A percentile compares a stretch with the other conserved stretches of the same genome.
Evolutionary conservation across 1,140 invertebrate species (phyloP).

Genomic region (Galendromus occidentalis): DNA sequence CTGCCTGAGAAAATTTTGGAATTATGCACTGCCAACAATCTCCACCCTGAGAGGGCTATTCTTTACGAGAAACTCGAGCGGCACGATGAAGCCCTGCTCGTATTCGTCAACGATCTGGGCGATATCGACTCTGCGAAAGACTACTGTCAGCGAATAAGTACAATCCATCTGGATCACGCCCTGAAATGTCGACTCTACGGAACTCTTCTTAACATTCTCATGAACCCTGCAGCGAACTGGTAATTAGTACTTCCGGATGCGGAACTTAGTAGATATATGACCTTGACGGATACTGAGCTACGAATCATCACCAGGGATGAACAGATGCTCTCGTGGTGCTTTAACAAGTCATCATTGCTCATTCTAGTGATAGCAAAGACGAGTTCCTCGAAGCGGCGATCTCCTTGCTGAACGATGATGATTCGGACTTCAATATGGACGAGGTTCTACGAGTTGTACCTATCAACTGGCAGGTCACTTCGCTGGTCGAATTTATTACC

Average conservation of each 20-base stretch:
- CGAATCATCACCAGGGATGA: no score
- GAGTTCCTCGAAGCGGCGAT: neutral
- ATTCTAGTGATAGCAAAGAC: neutral
- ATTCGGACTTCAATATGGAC: slow-evolving; percentile 5
- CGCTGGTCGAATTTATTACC: neutral
- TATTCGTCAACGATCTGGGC: slow-evolving; percentile 33
- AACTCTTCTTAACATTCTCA: slow-evolving; percentile 6
- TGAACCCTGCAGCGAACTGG: neutral
- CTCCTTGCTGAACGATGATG: neutral
- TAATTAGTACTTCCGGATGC: neutral
- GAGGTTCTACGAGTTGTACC: neutral
- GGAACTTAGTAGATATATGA: neutral
- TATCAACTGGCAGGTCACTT: slow-evolving; percentile 10
- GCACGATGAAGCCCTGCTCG: slow-evolving; percentile 34
- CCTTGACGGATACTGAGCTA: no score
- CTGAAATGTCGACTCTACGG: slow-evolving; percentile 26
- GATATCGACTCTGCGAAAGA: slow-evolving; percentile 32
- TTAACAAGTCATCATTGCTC: neutral
- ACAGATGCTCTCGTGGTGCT: no score
- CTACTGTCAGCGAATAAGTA: slow-evolving; percentile 32
- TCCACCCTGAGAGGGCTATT: slow-evolving; percentile 33
- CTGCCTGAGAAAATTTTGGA: slow-evolving; percentile 30
- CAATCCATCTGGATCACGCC: slow-evolving; percentile 30
- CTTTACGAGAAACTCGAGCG: slow-evolving; percentile 35
- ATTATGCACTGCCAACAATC: slow-evolving; percentile 29